Evolutionary conservation across 2,797 vertebrate genomes (phyloP), one percentile per base, ranked within the genome.

Genomic region (Myotis myotis): DNA sequence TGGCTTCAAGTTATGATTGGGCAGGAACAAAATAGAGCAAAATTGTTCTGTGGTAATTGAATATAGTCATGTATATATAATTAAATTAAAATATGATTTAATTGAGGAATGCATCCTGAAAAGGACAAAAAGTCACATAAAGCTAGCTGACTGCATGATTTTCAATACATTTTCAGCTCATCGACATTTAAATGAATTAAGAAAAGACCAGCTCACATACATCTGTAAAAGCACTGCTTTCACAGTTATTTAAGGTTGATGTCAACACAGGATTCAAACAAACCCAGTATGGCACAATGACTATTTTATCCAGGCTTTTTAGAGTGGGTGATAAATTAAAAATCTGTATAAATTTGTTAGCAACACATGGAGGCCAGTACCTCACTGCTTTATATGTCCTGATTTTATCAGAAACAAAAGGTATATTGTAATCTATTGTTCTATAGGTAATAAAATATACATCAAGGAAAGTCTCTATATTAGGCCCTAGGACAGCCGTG

Each of bases 371-470:
- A 95, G 86, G 81, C 86, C 38, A 57, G 28, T 38, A 44, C 49
- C 60, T 62, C n/a, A 44, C 44, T 81, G 15, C 36, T 8, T 51
- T 83, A 49, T 44, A 5, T 15, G 8, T 81, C 33, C 15, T 36
- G n/a, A 72, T 68, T 95, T 96, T 86, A 90, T 93, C 57, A 51
- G 47, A 91, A 94, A 94, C 91, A 72, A 71, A 92, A 83, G 47
- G 8, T 10, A 25, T 66, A 75, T 17, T 72, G 75, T 86, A 89
- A 83, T 76, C 53, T 76, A 12, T 83, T 72, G 71, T 87, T 95
- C 53, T 94, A 80, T 6, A 89, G 86, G 70, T 96, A 96, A 81
- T 84, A 90, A 90, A 95, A 23, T 83, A 71, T 83, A 91, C 88
- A 83, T 88, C 79, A 91, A 72, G 64, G 91, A 47, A 16, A 11